phyloP scores from a whole-genome alignment of 2,113 vertebrate species.

The Gavia stellata region DNA sequence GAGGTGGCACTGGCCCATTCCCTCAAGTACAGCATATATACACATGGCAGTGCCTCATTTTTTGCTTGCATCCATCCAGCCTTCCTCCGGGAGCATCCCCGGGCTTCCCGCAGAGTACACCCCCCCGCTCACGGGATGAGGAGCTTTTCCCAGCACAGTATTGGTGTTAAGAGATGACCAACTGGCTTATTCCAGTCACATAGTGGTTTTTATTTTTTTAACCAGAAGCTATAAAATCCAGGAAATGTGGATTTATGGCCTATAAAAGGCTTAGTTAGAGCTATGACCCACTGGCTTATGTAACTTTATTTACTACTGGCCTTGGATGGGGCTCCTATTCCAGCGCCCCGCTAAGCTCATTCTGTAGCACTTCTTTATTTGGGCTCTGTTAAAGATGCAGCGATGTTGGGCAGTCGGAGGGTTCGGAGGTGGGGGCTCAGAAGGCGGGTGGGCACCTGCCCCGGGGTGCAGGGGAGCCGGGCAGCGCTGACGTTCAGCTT shows the following conservation, averaged over 20 bases:
- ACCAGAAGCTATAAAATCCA: constrained; percentile 55
- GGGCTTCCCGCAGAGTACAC: neutral
- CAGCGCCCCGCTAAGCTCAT: neutral
- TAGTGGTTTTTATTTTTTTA: neutral
- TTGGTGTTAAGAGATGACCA: neutral
- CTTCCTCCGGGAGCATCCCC: neutral
- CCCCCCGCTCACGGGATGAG: neutral
- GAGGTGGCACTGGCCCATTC: neutral
- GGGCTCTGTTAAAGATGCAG: neutral
- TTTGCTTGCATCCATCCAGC: neutral
- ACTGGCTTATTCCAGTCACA: neutral
- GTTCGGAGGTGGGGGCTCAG: neutral
- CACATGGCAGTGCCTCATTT: accelerated
- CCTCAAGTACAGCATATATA: accelerated
- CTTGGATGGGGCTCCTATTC: constrained; percentile 21
- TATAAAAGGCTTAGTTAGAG: constrained; percentile 50
- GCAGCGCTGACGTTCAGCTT: neutral
- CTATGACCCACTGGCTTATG: constrained; percentile 33
- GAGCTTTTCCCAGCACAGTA: neutral
- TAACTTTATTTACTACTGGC: constrained; percentile 36
- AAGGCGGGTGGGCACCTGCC: accelerated
- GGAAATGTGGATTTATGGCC: constrained; percentile 62
- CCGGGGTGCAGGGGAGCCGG: neutral
- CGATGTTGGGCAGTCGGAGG: neutral
- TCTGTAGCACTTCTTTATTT: neutral